Evolutionary conservation across 2,888 invertebrate species (phyloP).

Genomic region (Xylota segnis): DNA sequence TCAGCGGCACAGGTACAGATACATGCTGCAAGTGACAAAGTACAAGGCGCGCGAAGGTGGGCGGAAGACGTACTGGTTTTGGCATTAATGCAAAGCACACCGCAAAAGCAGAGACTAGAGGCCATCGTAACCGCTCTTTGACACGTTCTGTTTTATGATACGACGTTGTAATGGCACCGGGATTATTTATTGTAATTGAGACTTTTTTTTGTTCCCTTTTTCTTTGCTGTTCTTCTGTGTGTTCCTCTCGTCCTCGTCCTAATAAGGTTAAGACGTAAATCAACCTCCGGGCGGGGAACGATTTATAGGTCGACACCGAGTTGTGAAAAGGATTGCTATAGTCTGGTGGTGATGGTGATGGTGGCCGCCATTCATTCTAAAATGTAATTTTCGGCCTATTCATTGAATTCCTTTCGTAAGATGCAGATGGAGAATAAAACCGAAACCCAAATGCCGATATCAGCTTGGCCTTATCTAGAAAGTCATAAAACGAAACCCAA

Average conservation of each 20-base stretch:
- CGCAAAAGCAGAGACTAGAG: neutral
- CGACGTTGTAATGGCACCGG: conserved; percentile 69
- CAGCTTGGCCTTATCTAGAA: conserved; percentile 58
- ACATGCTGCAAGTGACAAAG: conserved; percentile 60
- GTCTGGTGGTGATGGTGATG: neutral
- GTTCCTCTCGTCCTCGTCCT: conserved; percentile 34
- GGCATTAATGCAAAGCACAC: conserved; percentile 66
- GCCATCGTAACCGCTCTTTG: conserved; percentile 67
- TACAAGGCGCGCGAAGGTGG: conserved; percentile 10
- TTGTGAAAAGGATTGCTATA: conserved; percentile 54
- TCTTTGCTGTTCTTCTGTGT: conserved; percentile 31
- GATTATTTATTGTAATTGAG: conserved; percentile 77
- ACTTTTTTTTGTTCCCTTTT: conserved; percentile 27
- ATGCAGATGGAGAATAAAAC: conserved; percentile 33
- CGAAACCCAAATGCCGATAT: conserved; percentile 41
- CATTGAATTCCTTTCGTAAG: conserved; percentile 43
- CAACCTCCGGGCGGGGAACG: conserved; percentile 63
- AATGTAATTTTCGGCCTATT: conserved; percentile 63
- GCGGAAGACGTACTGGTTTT: conserved; percentile 53
- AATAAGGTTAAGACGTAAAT: conserved; percentile 73
- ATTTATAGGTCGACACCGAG: conserved; percentile 66
- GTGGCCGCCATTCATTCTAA: conserved; percentile 44
- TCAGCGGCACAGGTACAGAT: conserved; percentile 50
- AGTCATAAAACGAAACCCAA: conserved; percentile 70
- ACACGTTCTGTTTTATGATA: conserved; percentile 76